Percentiles rank a stretch among this genome's conserved stretches.
Evolutionary conservation across 2,113 vertebrate species (phyloP).

Genomic region (Triplophysa rosa): DNA sequence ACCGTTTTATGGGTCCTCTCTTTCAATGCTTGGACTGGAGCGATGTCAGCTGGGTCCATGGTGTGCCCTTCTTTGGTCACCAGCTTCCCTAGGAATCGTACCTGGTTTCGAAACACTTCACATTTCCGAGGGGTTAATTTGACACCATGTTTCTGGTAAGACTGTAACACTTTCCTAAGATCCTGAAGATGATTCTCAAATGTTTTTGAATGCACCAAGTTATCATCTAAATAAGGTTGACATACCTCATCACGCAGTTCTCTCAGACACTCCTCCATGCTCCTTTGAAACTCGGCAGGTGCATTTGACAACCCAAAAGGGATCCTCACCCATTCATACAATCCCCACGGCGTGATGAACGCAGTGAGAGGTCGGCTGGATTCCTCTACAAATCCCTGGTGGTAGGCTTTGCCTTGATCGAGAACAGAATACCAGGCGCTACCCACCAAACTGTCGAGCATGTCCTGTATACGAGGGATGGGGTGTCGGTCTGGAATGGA

Average conservation of each 20-base stretch:
- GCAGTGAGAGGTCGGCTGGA: not conserved
- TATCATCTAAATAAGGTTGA: constrained; percentile 35
- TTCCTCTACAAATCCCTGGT: constrained; percentile 31
- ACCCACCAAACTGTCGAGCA: constrained; percentile 5
- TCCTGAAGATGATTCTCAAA: constrained; percentile 42
- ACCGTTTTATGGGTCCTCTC: constrained; percentile 7
- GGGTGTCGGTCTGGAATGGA: not conserved
- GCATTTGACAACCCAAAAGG: constrained; percentile 32
- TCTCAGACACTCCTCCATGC: constrained; percentile 30
- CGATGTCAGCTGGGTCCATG: constrained; percentile 7
- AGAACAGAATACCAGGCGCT: constrained; percentile 36
- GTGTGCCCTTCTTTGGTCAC: constrained; percentile 32
- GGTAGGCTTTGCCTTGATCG: constrained; percentile 21
- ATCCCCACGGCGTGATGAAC: not conserved
- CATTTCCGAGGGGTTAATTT: constrained; percentile 46
- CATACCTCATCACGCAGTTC: constrained; percentile 37
- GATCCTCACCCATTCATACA: constrained; percentile 4
- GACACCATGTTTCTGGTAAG: constrained; percentile 35
- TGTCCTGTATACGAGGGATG: constrained; percentile 12
- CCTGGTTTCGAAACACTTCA: constrained; percentile 40
- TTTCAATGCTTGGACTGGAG: constrained; percentile 10
- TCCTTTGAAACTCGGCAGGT: too few relatives aligned
- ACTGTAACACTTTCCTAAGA: constrained; percentile 4
- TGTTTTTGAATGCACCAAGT: constrained; percentile 38
- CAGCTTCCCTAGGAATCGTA: constrained; percentile 28